These are phyloP conservation scores for Tipula vernalis DNA, from an alignment of 2,888 invertebrate genomes.

Conservation along the genomic window DNA sequence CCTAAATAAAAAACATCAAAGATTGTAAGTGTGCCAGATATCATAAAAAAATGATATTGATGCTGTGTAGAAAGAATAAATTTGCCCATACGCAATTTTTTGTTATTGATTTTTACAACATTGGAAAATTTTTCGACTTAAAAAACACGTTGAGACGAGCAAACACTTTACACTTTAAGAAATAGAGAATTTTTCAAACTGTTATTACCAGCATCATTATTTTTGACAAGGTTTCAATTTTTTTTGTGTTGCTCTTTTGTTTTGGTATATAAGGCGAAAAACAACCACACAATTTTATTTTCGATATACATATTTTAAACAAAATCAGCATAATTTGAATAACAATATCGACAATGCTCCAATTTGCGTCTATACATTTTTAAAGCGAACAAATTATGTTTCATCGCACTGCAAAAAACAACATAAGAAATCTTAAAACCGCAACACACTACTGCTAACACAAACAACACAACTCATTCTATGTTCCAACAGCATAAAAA, in stretches of 20 bases:
- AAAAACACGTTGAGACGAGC: neutral
- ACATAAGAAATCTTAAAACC: neutral
- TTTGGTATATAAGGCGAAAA: neutral
- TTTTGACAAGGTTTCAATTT: neutral
- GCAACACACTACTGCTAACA: neutral
- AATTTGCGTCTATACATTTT: neutral
- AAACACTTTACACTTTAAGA: neutral
- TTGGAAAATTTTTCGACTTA: neutral
- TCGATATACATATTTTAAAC: neutral
- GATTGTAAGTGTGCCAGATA: neutral
- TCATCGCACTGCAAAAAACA: neutral
- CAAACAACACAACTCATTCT: neutral
- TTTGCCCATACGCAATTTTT: neutral
- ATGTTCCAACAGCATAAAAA: neutral
- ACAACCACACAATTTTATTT: neutral
- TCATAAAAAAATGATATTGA: neutral
- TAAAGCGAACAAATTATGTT: neutral
- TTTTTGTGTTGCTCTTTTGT: neutral
- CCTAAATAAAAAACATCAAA: neutral
- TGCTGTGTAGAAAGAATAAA: neutral
- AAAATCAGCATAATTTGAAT: neutral
- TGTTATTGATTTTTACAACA: neutral
- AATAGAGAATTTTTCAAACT: neutral
- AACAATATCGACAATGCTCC: neutral
- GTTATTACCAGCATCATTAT: neutral